These are phyloP conservation scores for Ganaspis brasiliensis DNA, from an alignment of 2,888 invertebrate species.

Conservation along the genomic window DNA sequence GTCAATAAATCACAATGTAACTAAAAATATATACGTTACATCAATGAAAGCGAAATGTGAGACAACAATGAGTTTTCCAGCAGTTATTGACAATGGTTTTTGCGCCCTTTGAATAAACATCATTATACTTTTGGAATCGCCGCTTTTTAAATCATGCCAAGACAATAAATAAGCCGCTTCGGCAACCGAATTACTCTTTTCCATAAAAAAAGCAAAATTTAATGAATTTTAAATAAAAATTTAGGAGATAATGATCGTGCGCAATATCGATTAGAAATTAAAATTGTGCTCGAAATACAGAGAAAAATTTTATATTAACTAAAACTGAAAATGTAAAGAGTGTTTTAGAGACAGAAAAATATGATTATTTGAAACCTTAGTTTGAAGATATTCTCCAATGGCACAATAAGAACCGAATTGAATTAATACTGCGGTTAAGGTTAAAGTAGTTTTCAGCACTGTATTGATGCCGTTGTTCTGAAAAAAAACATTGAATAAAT, in stretches of 20 bases:
- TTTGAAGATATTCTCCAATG: not conserved
- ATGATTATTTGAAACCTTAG: too few relatives aligned
- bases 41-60: not conserved
- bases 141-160: not conserved
- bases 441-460: not conserved
- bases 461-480: too few relatives aligned
- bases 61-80: not conserved
- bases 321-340: too few relatives aligned
- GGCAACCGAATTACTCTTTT: not conserved
- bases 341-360: too few relatives aligned
- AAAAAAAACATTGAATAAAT: too few relatives aligned
- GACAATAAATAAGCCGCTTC: constrained; percentile 1
- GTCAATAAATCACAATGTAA: too few relatives aligned
- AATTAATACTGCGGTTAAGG: not conserved
- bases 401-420: constrained; percentile 4
- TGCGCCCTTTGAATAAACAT: constrained; percentile 11
- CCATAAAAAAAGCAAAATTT: not conserved
- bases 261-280: too few relatives aligned
- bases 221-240: not conserved
- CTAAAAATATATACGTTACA: not conserved
- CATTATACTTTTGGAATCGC: not conserved
- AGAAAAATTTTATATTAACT: too few relatives aligned
- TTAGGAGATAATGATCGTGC: too few relatives aligned
- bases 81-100: constrained; percentile 4
- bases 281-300: too few relatives aligned